phyloP scores from a whole-genome alignment of 2,113 vertebrate species.

The Nesoenas mayeri region DNA sequence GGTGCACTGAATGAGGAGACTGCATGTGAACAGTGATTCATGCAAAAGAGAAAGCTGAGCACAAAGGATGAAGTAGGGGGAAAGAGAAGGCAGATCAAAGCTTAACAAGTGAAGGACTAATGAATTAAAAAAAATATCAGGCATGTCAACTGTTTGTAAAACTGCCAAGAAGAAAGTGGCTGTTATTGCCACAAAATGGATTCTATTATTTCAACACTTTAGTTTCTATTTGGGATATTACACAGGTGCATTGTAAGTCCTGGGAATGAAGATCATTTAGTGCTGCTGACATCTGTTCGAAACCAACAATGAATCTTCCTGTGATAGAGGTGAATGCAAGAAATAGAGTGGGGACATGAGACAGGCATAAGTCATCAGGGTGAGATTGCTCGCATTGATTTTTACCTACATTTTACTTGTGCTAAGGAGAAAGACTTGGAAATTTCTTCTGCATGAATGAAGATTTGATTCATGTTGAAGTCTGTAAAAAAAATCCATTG shows the following conservation, averaged over 20 bases:
- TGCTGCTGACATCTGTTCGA: background rate
- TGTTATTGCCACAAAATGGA: background rate
- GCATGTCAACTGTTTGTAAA: background rate
- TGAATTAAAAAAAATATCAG: background rate
- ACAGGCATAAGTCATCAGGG: background rate
- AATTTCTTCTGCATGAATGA: background rate
- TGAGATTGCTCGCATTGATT: background rate
- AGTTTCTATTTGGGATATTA: background rate
- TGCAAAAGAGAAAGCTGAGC: background rate
- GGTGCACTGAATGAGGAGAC: background rate
- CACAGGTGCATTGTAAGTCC: background rate
- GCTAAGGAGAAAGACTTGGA: background rate
- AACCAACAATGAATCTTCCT: background rate
- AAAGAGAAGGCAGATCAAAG: background rate
- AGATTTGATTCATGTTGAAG: background rate
- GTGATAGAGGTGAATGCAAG: background rate
- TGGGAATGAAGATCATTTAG: background rate
- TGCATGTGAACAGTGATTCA: background rate
- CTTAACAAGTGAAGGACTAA: background rate
- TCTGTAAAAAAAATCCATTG: background rate
- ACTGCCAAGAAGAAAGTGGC: background rate
- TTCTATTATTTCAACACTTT: background rate
- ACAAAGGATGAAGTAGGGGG: background rate
- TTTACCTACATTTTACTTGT: background rate
- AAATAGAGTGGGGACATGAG: background rate